phyloP scores from a whole-genome alignment of 2,888 invertebrate genomes.

The Agrenia bidenticulata region DNA sequence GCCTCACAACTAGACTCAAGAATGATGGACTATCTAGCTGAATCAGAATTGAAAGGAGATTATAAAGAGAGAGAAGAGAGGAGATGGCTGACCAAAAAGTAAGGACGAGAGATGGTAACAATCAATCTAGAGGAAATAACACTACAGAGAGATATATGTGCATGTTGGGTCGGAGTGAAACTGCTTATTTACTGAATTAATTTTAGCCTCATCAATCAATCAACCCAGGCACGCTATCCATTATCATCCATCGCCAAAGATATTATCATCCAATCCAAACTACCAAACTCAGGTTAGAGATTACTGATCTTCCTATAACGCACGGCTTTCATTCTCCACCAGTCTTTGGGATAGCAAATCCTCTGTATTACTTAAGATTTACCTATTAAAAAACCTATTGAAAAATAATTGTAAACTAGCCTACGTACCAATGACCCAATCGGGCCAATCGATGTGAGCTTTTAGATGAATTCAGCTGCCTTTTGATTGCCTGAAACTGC shows the following conservation, averaged over 20 bases:
- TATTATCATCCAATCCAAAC: constrained; percentile 22
- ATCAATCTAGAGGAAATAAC: constrained; percentile 30
- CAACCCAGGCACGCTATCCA: constrained; percentile 43
- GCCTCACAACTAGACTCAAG: neutral
- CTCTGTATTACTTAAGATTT: too few relatives aligned
- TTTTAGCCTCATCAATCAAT: constrained; percentile 53
- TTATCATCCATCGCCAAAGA: constrained; percentile 30
- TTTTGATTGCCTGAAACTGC: too few relatives aligned
- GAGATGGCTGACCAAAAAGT: neutral
- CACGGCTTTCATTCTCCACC: too few relatives aligned
- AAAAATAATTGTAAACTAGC: too few relatives aligned
- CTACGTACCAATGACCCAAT: too few relatives aligned
- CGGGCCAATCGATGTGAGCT: too few relatives aligned
- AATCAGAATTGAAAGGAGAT: constrained; percentile 21
- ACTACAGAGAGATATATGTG: constrained; percentile 4
- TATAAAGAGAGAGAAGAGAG: neutral
- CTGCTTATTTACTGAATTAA: constrained; percentile 51
- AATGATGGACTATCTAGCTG: constrained; percentile 20
- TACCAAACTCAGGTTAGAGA: neutral
- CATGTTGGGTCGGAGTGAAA: constrained; percentile 28
- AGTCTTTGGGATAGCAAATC: too few relatives aligned
- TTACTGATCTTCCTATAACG: too few relatives aligned
- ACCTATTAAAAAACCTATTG: too few relatives aligned
- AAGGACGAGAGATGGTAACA: constrained; percentile 29
- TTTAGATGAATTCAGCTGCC: too few relatives aligned